These are phyloP conservation scores for Drosophila greeni DNA, from an alignment of 2,888 invertebrate species.

Conservation along the genomic window DNA sequence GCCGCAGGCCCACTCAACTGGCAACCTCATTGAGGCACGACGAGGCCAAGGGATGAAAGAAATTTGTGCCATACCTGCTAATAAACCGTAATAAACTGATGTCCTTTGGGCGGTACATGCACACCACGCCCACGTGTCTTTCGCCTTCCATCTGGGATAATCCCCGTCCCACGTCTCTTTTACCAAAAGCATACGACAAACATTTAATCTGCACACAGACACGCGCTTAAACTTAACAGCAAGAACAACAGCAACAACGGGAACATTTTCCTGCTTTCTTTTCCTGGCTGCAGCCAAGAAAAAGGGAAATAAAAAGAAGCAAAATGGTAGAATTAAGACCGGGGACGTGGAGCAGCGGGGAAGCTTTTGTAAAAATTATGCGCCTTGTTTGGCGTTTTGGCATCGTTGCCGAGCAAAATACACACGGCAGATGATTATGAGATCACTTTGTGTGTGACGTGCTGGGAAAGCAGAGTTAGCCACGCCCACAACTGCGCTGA, in stretches of 20 bases:
- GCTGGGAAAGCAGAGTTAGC: slow-evolving; percentile 45
- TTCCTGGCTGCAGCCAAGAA: slow-evolving; percentile 44
- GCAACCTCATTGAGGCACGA: slow-evolving; percentile 15
- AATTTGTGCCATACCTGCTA: slow-evolving; percentile 56
- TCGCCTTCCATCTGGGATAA: slow-evolving; percentile 12
- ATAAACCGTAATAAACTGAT: slow-evolving; percentile 70
- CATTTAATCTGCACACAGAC: slow-evolving; percentile 69
- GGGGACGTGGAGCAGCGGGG: slow-evolving; percentile 10
- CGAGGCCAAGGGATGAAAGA: slow-evolving; percentile 54
- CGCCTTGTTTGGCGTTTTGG: slow-evolving; percentile 61
- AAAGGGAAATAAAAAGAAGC: slow-evolving; percentile 19
- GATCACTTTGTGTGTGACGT: slow-evolving; percentile 74
- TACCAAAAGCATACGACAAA: slow-evolving; percentile 58
- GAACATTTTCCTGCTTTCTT: slow-evolving; percentile 42
- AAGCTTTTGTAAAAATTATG: slow-evolving; percentile 66
- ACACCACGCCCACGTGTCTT: slow-evolving; percentile 1
- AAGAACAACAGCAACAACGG: slow-evolving; percentile 2
- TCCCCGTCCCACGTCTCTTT: slow-evolving; percentile 14
- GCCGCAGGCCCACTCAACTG: slow-evolving; percentile 23
- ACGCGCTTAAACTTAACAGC: slow-evolving; percentile 55
- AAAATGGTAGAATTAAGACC: slow-evolving; percentile 3
- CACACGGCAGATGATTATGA: slow-evolving; percentile 73
- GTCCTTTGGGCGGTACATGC: slow-evolving; percentile 48
- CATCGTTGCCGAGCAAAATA: slow-evolving; percentile 58
- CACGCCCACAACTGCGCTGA: slow-evolving; percentile 13